A percentile compares a stretch with the other conserved stretches of the same genome.
phyloP scores from a whole-genome alignment of 1,140 invertebrate genomes.

The Apocrypta bakeri region DNA sequence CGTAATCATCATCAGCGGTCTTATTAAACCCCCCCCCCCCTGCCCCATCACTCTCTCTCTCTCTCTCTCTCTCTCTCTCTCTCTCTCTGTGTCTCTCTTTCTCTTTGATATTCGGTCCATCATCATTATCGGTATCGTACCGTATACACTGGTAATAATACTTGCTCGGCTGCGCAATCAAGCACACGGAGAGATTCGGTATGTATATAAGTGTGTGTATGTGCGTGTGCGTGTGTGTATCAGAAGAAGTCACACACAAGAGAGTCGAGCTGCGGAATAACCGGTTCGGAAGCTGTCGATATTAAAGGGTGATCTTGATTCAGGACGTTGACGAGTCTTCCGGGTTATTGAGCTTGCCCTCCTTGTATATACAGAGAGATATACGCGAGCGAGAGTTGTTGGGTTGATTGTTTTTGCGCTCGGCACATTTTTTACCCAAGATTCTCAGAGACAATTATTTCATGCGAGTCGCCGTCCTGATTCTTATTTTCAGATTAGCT shows the following conservation, averaged over 20 bases:
- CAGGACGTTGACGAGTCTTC: constrained; percentile 41
- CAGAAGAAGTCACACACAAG: neutral
- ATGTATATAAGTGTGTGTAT: neutral
- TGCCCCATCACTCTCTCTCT: no score
- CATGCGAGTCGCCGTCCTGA: neutral
- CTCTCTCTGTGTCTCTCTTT: neutral
- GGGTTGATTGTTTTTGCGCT: constrained; percentile 7
- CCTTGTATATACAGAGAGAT: neutral
- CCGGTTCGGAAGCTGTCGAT: constrained; percentile 46
- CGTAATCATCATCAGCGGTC: constrained; percentile 23
- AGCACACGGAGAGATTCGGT: no score
- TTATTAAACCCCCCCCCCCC: constrained; percentile 28
- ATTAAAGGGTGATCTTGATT: constrained; percentile 44
- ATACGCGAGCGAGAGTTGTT: neutral
- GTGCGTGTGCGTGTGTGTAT: neutral
- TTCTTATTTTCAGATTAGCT: no score
- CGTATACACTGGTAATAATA: neutral
- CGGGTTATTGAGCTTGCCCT: constrained; percentile 18
- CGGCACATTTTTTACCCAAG: constrained; percentile 10
- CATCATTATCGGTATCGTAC: neutral
- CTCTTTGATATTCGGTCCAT: neutral
- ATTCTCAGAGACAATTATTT: constrained; percentile 42
- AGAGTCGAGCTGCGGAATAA: constrained; percentile 9
- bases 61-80: no score
- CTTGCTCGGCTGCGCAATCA: neutral